Conservation (phyloP, 2,797 vertebrate genomes). For the Macropus fuliginosus region DNA sequence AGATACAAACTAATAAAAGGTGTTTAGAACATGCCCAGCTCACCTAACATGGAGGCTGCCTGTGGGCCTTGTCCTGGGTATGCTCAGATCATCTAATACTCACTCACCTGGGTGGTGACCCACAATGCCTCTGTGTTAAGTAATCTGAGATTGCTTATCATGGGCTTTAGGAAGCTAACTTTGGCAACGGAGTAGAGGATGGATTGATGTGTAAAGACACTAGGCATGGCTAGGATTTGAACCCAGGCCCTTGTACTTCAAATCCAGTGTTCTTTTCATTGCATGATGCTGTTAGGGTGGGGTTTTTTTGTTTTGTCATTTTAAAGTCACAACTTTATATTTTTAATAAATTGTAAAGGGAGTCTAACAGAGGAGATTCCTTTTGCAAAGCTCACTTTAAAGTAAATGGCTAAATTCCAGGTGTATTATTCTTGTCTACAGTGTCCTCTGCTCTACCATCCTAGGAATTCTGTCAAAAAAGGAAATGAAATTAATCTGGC, state of each 20-base stretch:
- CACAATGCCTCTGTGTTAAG: background rate
- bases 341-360: background rate
- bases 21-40: background rate
- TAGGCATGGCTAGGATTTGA: background rate
- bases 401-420: background rate
- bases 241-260: background rate
- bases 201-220: background rate
- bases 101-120: background rate
- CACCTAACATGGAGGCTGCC: background rate
- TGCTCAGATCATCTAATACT: background rate
- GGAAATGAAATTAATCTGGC: background rate
- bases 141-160: background rate
- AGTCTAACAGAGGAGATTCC: background rate
- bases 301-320: background rate
- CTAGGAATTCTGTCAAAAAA: background rate
- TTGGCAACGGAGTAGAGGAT: background rate
- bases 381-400: background rate
- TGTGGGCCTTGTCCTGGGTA: background rate
- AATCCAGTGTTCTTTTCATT: no score
- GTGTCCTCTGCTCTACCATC: background rate
- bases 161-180: background rate
- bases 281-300: no score
- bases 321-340: background rate
- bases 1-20: background rate
- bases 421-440: background rate